phyloP scores from a whole-genome alignment of 2,113 vertebrate species.

The Ciconia maguari region DNA sequence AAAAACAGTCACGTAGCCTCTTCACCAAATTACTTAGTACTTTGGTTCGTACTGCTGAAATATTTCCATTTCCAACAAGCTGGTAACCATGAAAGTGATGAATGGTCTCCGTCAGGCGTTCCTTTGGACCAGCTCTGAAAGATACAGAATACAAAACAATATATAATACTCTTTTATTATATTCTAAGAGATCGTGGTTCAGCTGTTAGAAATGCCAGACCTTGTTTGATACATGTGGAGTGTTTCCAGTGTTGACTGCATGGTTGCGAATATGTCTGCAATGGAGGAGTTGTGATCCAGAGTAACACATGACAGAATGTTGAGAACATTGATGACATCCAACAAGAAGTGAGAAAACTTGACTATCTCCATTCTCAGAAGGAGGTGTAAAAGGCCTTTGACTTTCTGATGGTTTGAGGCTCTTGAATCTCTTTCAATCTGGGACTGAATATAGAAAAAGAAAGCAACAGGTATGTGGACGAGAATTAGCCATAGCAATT shows the following conservation, averaged over 20 bases:
- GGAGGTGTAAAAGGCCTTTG: conserved; percentile 24
- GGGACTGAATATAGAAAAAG: background rate
- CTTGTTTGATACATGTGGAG: conserved; percentile 64
- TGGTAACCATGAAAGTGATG: conserved; percentile 48
- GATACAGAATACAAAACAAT: background rate
- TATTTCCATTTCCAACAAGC: conserved; percentile 56
- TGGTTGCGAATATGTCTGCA: conserved; percentile 54
- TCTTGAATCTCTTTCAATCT: conserved; percentile 20
- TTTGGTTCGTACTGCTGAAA: conserved; percentile 25
- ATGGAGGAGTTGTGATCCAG: conserved; percentile 52
- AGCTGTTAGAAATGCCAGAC: background rate
- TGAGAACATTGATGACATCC: conserved; percentile 62
- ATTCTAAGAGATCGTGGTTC: background rate
- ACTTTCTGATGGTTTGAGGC: background rate
- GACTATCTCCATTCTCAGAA: conserved; percentile 49
- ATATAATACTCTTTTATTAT: background rate
- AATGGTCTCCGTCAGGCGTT: conserved; percentile 14
- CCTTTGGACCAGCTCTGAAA: conserved; percentile 64
- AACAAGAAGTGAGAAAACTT: conserved; percentile 63
- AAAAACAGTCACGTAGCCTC: conserved; percentile 53
- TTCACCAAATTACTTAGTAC: conserved; percentile 57
- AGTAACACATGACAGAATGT: conserved; percentile 44
- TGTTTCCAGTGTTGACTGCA: conserved; percentile 53
- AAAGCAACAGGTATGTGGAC: background rate
- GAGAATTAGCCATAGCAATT: background rate